A percentile compares a stretch with the other conserved stretches of the same genome.
These are phyloP conservation scores for Podarcis raffonei DNA, from an alignment of 2,113 vertebrate species.

Conservation along the genomic window DNA sequence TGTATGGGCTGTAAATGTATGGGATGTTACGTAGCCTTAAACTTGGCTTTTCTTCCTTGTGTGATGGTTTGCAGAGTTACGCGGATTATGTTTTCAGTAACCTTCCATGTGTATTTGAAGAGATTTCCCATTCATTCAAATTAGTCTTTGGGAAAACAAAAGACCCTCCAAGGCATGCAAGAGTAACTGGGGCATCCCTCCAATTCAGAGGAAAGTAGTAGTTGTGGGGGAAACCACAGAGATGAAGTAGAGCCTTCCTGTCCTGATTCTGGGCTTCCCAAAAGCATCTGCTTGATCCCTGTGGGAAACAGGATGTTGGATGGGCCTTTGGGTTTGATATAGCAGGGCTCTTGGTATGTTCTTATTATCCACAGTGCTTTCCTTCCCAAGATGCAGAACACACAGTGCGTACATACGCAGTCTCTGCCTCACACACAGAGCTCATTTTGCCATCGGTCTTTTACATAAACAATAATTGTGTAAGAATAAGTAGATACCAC, in stretches of 20 bases:
- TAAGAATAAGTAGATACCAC: not conserved
- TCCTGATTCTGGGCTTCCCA: not conserved
- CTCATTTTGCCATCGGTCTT: not conserved
- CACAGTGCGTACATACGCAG: too few relatives aligned
- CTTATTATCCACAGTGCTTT: not conserved
- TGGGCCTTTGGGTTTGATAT: not conserved
- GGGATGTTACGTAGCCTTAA: too few relatives aligned
- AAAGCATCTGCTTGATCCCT: not conserved
- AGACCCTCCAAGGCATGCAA: not conserved
- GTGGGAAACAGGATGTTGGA: not conserved
- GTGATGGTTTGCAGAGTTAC: not conserved
- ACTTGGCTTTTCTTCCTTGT: not conserved
- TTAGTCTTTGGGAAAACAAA: not conserved
- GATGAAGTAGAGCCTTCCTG: not conserved
- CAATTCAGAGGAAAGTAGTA: not conserved
- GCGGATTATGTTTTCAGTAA: not conserved
- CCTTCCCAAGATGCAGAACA: not conserved
- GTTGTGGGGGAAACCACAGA: not conserved
- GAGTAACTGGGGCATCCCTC: not conserved
- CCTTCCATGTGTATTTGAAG: not conserved
- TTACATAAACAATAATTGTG: not conserved
- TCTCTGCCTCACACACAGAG: not conserved
- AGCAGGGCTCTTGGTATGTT: not conserved
- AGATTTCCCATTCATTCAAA: not conserved
- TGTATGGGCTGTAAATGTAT: too few relatives aligned